A percentile compares a stretch with the other conserved stretches of the same genome.
These are phyloP conservation scores for Scaptomyza montana DNA, from an alignment of 1,140 invertebrate species.

Conservation along the genomic window DNA sequence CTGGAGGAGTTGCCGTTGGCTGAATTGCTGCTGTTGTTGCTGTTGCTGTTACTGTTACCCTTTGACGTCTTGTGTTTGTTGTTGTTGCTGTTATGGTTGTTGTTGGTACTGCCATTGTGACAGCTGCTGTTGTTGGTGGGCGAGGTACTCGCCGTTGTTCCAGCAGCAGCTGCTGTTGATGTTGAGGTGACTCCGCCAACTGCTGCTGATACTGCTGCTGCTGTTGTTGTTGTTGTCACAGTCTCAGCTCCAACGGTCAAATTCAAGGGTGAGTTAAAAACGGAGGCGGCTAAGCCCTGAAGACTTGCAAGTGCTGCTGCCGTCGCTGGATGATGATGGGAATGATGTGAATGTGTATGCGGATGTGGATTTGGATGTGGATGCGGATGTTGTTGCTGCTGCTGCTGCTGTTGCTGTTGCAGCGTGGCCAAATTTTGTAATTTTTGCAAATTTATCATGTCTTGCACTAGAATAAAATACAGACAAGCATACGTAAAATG, in stretches of 20 bases:
- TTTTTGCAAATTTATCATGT: constrained; percentile 90
- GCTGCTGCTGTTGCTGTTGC: constrained; percentile 76
- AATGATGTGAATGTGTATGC: constrained; percentile 79
- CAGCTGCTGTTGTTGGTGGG: constrained; percentile 15
- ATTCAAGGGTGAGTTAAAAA: constrained; percentile 91
- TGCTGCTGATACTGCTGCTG: constrained; percentile 63
- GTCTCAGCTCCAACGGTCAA: constrained; percentile 87
- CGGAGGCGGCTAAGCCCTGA: constrained; percentile 89
- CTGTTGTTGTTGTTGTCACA: constrained; percentile 72
- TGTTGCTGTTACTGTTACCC: constrained; percentile 31
- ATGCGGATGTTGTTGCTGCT: constrained; percentile 47
- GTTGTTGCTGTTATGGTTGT: constrained; percentile 29
- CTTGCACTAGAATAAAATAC: constrained; percentile 86
- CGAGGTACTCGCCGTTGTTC: constrained; percentile 24
- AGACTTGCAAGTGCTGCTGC: constrained; percentile 87
- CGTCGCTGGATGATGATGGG: constrained; percentile 81
- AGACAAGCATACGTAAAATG: constrained; percentile 59
- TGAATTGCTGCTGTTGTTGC: constrained; percentile 26
- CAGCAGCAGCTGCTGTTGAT: constrained; percentile 32
- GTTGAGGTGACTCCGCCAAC: constrained; percentile 69
- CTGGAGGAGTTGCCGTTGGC: constrained; percentile 39
- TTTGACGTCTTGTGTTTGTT: constrained; percentile 67
- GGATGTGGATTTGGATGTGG: constrained; percentile 48
- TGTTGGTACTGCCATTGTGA: constrained; percentile 1
- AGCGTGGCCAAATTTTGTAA: constrained; percentile 89